phyloP scores from a whole-genome alignment of 2,113 vertebrate species.

The Dipodomys spectabilis region DNA sequence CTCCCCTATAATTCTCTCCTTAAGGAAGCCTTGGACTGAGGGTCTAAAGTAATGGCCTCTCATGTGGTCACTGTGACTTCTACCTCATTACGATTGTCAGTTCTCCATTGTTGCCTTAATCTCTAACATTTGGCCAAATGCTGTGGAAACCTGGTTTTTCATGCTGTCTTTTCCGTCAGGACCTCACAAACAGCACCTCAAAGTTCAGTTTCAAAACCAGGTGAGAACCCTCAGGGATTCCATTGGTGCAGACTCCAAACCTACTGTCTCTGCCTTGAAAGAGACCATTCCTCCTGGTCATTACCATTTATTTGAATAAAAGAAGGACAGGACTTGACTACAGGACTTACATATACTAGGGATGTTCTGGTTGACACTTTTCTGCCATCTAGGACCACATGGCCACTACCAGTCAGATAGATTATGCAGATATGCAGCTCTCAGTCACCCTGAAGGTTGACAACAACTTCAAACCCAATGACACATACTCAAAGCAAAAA shows the following conservation, averaged over 20 bases:
- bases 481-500: neutral
- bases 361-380: neutral
- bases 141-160: neutral
- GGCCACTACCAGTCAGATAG: neutral
- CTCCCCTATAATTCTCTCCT: neutral
- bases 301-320: neutral
- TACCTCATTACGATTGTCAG: too few relatives aligned
- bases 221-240: neutral
- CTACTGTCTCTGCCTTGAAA: neutral
- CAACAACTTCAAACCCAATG: constrained; percentile 17
- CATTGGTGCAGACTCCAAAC: neutral
- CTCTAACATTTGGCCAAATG: neutral
- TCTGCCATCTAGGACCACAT: neutral
- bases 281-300: neutral
- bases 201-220: neutral
- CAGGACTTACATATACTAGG: too few relatives aligned
- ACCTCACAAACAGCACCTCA: too few relatives aligned
- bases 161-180: neutral
- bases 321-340: neutral
- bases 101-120: neutral
- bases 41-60: neutral
- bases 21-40: neutral
- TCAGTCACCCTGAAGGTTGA: neutral
- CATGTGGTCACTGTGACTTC: too few relatives aligned
- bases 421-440: neutral